Conservation (phyloP, 2,113 vertebrate species). For the Pogonocichla stellata region DNA sequence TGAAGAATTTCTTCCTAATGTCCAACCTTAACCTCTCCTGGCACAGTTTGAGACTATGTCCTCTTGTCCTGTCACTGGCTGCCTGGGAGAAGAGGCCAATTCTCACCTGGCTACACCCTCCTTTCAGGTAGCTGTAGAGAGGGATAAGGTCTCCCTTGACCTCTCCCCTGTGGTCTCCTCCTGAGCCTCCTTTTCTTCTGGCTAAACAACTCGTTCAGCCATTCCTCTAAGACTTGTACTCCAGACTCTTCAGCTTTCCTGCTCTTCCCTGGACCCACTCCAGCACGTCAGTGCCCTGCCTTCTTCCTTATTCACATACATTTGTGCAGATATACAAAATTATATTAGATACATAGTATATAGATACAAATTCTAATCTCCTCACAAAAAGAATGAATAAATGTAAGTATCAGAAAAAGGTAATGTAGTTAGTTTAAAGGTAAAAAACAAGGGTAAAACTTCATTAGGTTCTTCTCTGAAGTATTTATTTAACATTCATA, state of each 20-base stretch:
- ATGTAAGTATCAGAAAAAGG: background rate
- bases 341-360: background rate
- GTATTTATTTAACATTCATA: constrained; percentile 25
- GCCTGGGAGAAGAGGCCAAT: background rate
- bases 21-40: background rate
- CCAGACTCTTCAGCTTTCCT: background rate
- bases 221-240: background rate
- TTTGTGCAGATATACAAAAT: background rate
- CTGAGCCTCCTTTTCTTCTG: background rate
- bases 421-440: constrained; percentile 16
- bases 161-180: background rate
- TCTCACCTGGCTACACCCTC: background rate
- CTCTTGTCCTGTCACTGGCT: background rate
- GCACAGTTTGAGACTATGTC: background rate
- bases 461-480: background rate
- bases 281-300: background rate
- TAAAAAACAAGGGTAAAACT: background rate
- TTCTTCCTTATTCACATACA: background rate
- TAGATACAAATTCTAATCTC: background rate
- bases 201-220: background rate
- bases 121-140: background rate
- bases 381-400: background rate
- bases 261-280: background rate
- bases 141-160: background rate
- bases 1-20: background rate